Base-by-base conservation (phyloP, 2,797 vertebrate genomes). In the Pangasius krempfi region DNA sequence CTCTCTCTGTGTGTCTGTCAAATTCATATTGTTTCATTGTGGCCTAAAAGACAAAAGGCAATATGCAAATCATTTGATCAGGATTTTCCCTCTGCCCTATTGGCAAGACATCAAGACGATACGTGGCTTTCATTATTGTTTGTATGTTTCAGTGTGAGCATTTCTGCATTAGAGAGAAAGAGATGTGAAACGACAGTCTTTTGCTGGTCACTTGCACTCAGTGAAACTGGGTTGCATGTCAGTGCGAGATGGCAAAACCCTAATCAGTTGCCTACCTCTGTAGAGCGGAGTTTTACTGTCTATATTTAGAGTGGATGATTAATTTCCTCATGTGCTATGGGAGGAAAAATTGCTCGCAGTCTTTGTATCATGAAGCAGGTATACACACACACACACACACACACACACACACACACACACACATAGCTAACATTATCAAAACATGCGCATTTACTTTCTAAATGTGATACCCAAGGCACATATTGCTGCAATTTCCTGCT, bases 281-380 rank as follows among this genome's bases (percentile, higher is more conserved):
- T 87, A 68, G 30, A 37, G 54, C 37, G 20, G 33, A 22, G 56
- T 75, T 91, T 91, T 88, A 90, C 83, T 76, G 83, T 10, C 54
- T 83, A 25, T 50, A 33, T 89, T 87, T 91, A 60, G 80, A 90
- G 87, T 75, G 30, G 73, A 90, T 90, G 62, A 90, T 92, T 90
- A 85, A 88, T 85, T 89, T 86, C 64, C 86, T 75, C 25, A 54
- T 76, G 54, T 5, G 2, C 2, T 9, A 60, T 44, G 2, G 7
- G 16, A 44, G 56, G 20, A 44, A 9, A 86, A 78, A 76, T 47
- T 30, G 27, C 50, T 25, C 37, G 27, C 33, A n/a, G 68, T n/a
- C 50, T 86, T 40, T 75, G 14, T 50, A 27, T 62, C 27, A 7
- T 64, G 14, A 78, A 64, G 37, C 27, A 44, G 76, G n/a, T 33